These are phyloP conservation scores for Ptyas mucosa DNA, from an alignment of 2,113 vertebrate species.

Conservation along the genomic window DNA sequence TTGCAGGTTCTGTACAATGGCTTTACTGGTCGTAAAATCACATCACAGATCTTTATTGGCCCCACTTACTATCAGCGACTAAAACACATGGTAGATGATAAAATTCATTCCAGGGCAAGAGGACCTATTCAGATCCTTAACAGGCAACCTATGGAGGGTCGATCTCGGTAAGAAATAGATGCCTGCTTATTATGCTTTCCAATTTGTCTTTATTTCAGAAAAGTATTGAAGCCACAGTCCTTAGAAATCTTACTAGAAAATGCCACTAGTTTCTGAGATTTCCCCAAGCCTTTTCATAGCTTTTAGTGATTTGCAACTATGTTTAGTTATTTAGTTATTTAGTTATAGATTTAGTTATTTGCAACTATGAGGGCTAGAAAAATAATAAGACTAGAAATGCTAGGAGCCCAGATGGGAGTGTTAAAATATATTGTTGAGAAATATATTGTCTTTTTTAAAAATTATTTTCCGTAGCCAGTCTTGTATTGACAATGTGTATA, in stretches of 20 bases:
- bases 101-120: slow-evolving; percentile 96
- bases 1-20: slow-evolving; percentile 93
- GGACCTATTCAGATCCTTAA: slow-evolving; percentile 98
- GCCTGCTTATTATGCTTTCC: not conserved
- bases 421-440: not conserved
- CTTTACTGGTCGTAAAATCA: slow-evolving; percentile 96
- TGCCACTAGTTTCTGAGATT: not conserved
- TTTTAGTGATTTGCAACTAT: not conserved
- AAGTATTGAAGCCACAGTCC: not conserved
- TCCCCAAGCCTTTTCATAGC: not conserved
- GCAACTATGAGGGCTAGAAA: not conserved
- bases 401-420: not conserved
- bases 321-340: no score
- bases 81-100: slow-evolving; percentile 99
- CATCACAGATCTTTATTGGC: slow-evolving; percentile 97
- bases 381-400: not conserved
- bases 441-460: not conserved
- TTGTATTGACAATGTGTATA: not conserved
- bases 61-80: slow-evolving; percentile 96
- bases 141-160: slow-evolving; percentile 95
- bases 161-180: slow-evolving; percentile 84
- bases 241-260: not conserved
- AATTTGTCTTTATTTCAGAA: not conserved
- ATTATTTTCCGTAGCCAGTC: not conserved
- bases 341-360: no score